phyloP scores from a whole-genome alignment of 2,113 vertebrate species.

The Campylomormyrus tamandua region DNA sequence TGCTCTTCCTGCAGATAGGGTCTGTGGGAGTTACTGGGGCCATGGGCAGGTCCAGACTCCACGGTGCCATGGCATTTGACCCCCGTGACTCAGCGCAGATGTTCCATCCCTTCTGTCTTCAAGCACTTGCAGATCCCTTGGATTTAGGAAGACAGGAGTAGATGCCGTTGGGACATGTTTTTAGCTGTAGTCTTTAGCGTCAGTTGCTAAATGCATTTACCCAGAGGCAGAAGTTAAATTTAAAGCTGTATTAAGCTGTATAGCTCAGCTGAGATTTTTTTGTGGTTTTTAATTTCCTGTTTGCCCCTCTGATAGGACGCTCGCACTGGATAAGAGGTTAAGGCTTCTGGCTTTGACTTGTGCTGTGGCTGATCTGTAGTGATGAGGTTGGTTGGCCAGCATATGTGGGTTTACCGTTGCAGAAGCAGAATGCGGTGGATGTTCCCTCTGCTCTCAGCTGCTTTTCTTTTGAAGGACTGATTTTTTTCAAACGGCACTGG shows the following conservation, averaged over 20 bases:
- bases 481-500: neutral
- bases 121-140: neutral
- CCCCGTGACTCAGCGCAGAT: neutral
- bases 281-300: conserved; percentile 6
- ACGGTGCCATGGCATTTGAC: neutral
- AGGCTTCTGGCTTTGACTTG: neutral
- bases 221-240: neutral
- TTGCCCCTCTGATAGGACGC: neutral
- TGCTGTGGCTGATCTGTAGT: neutral
- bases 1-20: neutral
- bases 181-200: neutral
- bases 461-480: neutral
- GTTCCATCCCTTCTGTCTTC: neutral
- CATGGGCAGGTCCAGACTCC: neutral
- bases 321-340: neutral
- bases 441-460: neutral
- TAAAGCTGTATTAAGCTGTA: neutral
- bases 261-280: neutral
- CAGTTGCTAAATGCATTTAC: neutral
- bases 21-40: neutral
- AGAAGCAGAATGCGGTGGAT: neutral
- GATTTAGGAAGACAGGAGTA: neutral
- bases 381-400: neutral
- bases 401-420: neutral
- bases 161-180: neutral